Conservation (phyloP, 2,888 invertebrate genomes). For the Harpagoxenus sublaevis region DNA sequence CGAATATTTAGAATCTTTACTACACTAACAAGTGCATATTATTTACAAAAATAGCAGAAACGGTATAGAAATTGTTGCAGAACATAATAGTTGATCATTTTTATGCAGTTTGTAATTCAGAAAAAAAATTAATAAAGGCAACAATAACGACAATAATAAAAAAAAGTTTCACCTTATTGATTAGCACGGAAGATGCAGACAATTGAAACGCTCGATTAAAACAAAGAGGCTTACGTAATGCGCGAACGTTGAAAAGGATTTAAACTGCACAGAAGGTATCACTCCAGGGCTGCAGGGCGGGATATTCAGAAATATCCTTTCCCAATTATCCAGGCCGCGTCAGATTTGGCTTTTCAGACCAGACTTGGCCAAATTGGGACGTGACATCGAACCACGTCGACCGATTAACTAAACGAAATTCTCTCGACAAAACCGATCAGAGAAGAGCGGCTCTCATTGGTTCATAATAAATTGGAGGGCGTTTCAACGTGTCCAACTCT, state of each 20-base stretch:
- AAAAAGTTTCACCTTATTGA: background rate
- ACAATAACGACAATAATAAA: background rate
- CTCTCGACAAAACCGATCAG: conserved; percentile 65
- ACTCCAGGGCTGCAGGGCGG: conserved; percentile 2
- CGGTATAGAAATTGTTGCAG: background rate
- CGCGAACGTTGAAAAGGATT: conserved; percentile 42
- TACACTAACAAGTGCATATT: background rate
- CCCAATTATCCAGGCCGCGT: conserved; percentile 63
- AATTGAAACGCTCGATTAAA: conserved; percentile 43
- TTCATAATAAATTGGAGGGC: conserved; percentile 74
- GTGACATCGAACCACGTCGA: conserved; percentile 74
- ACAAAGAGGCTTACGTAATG: conserved; percentile 40
- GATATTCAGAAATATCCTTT: conserved; percentile 57
- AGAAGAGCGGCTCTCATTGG: conserved; percentile 65
- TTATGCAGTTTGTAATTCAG: background rate
- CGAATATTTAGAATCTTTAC: background rate
- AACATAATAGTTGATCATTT: background rate
- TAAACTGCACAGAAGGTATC: conserved; percentile 29
- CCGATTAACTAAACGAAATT: conserved; percentile 79
- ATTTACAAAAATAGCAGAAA: background rate
- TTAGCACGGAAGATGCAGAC: background rate
- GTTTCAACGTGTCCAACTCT: conserved; percentile 62
- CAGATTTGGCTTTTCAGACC: conserved; percentile 66
- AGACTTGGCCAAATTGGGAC: conserved; percentile 73
- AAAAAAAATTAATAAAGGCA: background rate